A percentile compares a stretch with the other conserved stretches of the same genome.
These are phyloP conservation scores for Volucella bombylans DNA, from an alignment of 2,888 invertebrate genomes.

Conservation along the genomic window DNA sequence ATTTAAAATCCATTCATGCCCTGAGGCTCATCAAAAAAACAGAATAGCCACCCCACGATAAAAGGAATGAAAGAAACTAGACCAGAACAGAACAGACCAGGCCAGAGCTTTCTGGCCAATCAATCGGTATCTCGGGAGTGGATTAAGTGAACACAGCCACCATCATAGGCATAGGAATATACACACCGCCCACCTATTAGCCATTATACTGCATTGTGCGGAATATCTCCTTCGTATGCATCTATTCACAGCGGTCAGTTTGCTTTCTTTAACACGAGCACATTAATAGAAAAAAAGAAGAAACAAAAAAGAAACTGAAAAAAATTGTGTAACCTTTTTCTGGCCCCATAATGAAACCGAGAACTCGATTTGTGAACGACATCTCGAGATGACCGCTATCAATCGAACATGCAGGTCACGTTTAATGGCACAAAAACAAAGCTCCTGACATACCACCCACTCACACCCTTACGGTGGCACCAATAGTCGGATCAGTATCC, in stretches of 20 bases:
- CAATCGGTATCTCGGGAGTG: constrained; percentile 66
- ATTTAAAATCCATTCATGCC: constrained; percentile 71
- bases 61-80: neutral
- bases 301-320: constrained; percentile 8
- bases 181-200: constrained; percentile 25
- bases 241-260: constrained; percentile 44
- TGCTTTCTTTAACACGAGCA: constrained; percentile 48
- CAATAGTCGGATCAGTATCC: constrained; percentile 22
- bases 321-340: constrained; percentile 28
- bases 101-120: constrained; percentile 58
- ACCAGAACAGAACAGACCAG: neutral
- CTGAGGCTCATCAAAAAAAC: constrained; percentile 67
- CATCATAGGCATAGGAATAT: constrained; percentile 27
- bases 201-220: constrained; percentile 52
- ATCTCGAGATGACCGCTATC: constrained; percentile 58
- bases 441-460: constrained; percentile 27
- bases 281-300: constrained; percentile 46
- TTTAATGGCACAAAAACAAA: constrained; percentile 70
- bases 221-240: constrained; percentile 43
- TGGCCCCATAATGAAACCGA: constrained; percentile 56
- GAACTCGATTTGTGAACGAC: constrained; percentile 65
- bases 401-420: constrained; percentile 67
- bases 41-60: constrained; percentile 36
- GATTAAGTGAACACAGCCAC: constrained; percentile 51
- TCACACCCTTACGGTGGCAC: neutral